Conservation (phyloP, 2,888 invertebrate species). For the Sesia bembeciformis region DNA sequence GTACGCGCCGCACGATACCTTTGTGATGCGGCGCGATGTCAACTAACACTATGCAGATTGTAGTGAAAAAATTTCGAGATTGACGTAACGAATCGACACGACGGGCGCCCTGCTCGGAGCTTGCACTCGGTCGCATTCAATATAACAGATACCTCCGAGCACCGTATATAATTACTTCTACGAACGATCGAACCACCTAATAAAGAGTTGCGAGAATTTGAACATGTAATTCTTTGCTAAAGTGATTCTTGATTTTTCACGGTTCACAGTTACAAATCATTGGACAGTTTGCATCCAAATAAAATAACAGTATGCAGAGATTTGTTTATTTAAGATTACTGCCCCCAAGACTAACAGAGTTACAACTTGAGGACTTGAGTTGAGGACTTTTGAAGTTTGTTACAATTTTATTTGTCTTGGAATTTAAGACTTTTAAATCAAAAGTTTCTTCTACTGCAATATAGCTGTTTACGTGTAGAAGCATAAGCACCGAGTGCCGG, state of each 20-base stretch:
- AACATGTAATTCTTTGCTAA: slow-evolving; percentile 21
- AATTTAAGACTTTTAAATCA: too few relatives aligned
- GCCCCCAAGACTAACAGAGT: too few relatives aligned
- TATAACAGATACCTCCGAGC: slow-evolving; percentile 46
- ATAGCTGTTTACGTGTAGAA: too few relatives aligned
- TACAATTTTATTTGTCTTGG: too few relatives aligned
- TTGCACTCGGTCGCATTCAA: slow-evolving; percentile 38
- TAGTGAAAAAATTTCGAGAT: slow-evolving; percentile 58
- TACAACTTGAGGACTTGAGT: too few relatives aligned
- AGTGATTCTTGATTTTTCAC: slow-evolving; percentile 35
- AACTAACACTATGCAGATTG: slow-evolving; percentile 69
- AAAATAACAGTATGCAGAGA: too few relatives aligned
- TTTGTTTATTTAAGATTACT: too few relatives aligned
- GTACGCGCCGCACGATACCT: slow-evolving; percentile 50
- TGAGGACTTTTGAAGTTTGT: too few relatives aligned
- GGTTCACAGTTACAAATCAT: slow-evolving; percentile 22
- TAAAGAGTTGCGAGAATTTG: slow-evolving; percentile 55
- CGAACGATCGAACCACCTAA: slow-evolving; percentile 49
- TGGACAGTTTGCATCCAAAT: background rate
- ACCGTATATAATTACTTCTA: slow-evolving; percentile 69
- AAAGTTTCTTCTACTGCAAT: too few relatives aligned
- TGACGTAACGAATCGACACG: slow-evolving; percentile 68
- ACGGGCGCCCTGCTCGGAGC: slow-evolving; percentile 56
- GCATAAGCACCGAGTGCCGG: background rate
- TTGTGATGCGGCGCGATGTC: slow-evolving; percentile 53